These are phyloP conservation scores for Gallirallus australis DNA, from an alignment of 2,797 vertebrate genomes.

Conservation along the genomic window DNA sequence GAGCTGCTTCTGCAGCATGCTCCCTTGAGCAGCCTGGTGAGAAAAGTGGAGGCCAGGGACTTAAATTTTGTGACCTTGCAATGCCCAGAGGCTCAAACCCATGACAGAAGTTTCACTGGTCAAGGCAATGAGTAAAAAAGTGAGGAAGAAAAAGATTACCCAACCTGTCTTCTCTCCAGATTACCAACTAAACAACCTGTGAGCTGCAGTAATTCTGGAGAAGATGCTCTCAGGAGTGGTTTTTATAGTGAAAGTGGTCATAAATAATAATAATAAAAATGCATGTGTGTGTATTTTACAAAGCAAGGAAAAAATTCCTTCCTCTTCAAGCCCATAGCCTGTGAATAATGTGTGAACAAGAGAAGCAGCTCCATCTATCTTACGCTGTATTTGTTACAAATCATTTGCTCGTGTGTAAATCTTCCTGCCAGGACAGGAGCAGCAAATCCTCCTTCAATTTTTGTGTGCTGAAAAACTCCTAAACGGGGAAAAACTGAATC, in stretches of 20 bases:
- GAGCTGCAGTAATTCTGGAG: slow-evolving; percentile 9
- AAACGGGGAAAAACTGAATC: background rate
- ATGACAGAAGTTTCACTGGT: background rate
- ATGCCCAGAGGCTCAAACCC: background rate
- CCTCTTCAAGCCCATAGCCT: background rate
- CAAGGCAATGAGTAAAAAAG: background rate
- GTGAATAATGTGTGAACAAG: slow-evolving; percentile 37
- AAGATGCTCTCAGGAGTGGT: background rate
- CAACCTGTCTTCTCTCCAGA: background rate
- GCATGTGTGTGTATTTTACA: background rate
- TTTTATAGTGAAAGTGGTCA: slow-evolving; percentile 15
- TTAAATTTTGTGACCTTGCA: background rate
- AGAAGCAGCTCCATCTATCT: slow-evolving; percentile 60
- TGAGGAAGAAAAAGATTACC: background rate
- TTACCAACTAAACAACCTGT: background rate
- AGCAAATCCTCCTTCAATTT: background rate
- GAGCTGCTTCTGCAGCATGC: background rate
- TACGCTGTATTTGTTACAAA: slow-evolving; percentile 18
- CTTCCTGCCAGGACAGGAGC: background rate
- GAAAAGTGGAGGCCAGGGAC: background rate
- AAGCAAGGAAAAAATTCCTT: background rate
- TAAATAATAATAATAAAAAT: slow-evolving; percentile 38
- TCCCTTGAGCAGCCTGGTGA: background rate
- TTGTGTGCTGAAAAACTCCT: background rate
- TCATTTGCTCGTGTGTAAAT: slow-evolving; percentile 35